Base-by-base conservation (phyloP, 2,113 vertebrate genomes). In the Spermophilus dauricus region DNA sequence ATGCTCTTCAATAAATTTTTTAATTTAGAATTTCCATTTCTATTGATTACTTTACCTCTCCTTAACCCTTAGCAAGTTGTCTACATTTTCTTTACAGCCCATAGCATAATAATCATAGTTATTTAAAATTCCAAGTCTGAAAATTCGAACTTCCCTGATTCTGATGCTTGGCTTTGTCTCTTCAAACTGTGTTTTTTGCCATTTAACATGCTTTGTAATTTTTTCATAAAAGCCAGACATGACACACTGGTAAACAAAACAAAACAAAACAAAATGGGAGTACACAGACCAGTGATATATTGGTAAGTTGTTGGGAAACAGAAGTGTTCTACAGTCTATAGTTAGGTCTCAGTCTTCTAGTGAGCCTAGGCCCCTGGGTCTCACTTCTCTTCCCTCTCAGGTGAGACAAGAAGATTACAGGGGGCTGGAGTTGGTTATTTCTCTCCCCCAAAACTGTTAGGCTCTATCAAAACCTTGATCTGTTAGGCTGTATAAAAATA, bases 111-210 rank as follows among this genome's bases (percentile, higher is more conserved):
- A 48, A 89, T 48, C 61, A 81, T 24, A 61, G 51, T 67, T 84
- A 83, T 16, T 89, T 77, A 61, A 84, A 93, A 96, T 70, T 83
- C 58, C 80, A 37, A 39, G 42, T 76, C 51, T 89, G 61, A 77
- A 45, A 67, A 82, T 26, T 26, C 45, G 30, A 88, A 48, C 32
- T 28, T 61, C 39, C 18, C 58, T 92, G 26, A 34, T 78, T 76
- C 70, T 61, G 70, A 70, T 39, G 39, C 2, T 61, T 89, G 51
- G 48, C n/a, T 76, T 51, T 93, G 20, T 70, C 58, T 51, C 26
- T 89, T 84, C 39, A 63, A 84, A 88, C 20, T 39, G 13, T 53
- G 51, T n/a, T 73, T 56, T 76, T n/a, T 32, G 42, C 26, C 39
- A 72, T 86, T 75, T 42, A 86, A 75, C 53, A 39, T 42, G 4